Evolutionary conservation across 2,113 vertebrate species (phyloP).

Genomic region (Alligator sinensis): DNA sequence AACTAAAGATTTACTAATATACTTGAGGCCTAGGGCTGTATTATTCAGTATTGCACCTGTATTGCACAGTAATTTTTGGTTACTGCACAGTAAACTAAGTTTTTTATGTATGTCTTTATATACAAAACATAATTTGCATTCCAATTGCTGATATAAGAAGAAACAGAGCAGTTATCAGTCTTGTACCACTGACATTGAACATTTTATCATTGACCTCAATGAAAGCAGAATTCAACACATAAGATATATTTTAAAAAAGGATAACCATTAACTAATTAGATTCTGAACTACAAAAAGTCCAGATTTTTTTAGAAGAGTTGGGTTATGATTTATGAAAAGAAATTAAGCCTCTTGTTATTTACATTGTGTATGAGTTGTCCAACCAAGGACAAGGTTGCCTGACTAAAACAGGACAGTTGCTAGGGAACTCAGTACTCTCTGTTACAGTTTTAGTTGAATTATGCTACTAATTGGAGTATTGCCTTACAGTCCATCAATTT

Average conservation of each 20-base stretch:
- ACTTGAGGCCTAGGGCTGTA: no score
- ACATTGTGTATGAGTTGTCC: background rate
- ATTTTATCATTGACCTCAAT: background rate
- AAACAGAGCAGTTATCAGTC: fast-evolving
- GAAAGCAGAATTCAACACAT: background rate
- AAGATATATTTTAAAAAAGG: background rate
- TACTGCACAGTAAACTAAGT: no score
- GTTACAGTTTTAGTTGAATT: background rate
- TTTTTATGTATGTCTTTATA: no score
- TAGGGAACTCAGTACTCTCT: background rate
- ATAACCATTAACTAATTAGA: no score
- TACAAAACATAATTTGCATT: no score
- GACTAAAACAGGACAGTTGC: background rate
- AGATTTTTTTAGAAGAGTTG: background rate
- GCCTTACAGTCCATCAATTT: background rate
- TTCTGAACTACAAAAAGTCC: background rate
- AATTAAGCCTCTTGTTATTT: background rate
- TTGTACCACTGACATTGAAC: background rate
- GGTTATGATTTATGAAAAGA: fast-evolving
- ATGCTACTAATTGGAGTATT: background rate
- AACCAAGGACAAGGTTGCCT: background rate
- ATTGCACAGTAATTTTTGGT: no score
- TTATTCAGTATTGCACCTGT: no score
- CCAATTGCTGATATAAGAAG: no score
- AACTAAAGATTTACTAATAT: no score